These are phyloP conservation scores for Solenodon paradoxus DNA, from an alignment of 2,113 vertebrate species.

Conservation along the genomic window DNA sequence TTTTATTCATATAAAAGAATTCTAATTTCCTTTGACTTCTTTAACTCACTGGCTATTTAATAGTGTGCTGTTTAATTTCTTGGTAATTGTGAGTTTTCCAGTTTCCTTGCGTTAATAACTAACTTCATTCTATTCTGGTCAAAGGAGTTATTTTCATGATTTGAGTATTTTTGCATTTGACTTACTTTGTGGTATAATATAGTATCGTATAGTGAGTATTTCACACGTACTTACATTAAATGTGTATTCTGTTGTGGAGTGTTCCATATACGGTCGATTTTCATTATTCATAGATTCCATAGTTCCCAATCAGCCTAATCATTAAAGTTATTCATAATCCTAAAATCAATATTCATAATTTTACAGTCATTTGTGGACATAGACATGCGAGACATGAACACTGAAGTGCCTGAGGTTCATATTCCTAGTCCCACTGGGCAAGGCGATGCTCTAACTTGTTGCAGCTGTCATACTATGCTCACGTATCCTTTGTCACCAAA, in stretches of 20 bases:
- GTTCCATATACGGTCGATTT: background rate
- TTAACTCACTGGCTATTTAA: background rate
- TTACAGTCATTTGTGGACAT: background rate
- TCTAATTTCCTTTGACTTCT: background rate
- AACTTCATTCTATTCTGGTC: background rate
- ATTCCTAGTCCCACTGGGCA: background rate
- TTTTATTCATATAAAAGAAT: background rate
- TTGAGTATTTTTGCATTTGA: background rate
- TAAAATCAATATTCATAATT: background rate
- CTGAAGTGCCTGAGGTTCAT: background rate
- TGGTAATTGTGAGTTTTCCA: background rate
- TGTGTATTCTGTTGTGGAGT: background rate
- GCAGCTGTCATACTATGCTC: background rate
- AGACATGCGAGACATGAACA: background rate
- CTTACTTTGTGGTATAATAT: background rate
- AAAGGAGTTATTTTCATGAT: background rate
- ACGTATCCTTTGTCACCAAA: background rate
- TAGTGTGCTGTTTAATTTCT: background rate
- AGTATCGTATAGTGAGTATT: background rate
- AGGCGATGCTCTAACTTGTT: background rate
- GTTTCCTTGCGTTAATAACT: background rate
- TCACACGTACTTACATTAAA: background rate
- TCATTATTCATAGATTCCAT: background rate
- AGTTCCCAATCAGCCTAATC: background rate
- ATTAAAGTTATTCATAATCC: background rate